A percentile compares a stretch with the other conserved stretches of the same genome.
These are phyloP conservation scores for Prorops nasuta DNA, from an alignment of 1,140 invertebrate genomes.

Conservation along the genomic window DNA sequence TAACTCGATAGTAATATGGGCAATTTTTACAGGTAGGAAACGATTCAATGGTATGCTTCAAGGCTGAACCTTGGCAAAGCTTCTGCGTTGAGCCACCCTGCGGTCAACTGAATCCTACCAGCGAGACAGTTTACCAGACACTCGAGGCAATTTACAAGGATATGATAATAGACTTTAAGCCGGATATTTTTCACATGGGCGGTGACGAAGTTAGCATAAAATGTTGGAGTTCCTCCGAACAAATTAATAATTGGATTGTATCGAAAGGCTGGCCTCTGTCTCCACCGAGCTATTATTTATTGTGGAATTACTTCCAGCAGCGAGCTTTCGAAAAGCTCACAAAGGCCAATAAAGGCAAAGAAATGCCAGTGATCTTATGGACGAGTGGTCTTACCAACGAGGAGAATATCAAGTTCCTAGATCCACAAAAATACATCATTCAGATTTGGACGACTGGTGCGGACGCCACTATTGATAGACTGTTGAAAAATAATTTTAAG, in stretches of 20 bases:
- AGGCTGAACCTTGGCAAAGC: slow-evolving; percentile 71
- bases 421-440: slow-evolving; percentile 75
- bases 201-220: slow-evolving; percentile 77
- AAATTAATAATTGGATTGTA: slow-evolving; percentile 71
- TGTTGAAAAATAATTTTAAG: slow-evolving; percentile 69
- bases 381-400: slow-evolving; percentile 74
- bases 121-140: slow-evolving; percentile 70
- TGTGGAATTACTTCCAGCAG: slow-evolving; percentile 77
- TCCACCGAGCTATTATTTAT: slow-evolving; percentile 65
- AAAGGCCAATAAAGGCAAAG: slow-evolving; percentile 57
- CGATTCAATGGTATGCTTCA: slow-evolving; percentile 56
- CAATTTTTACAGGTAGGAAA: slow-evolving; percentile 51
- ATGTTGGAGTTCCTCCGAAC: slow-evolving; percentile 74
- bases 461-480: slow-evolving; percentile 64
- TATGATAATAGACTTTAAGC: slow-evolving; percentile 66
- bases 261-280: slow-evolving; percentile 60
- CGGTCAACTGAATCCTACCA: slow-evolving; percentile 79
- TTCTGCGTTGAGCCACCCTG: slow-evolving; percentile 86
- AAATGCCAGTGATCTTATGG: slow-evolving; percentile 74
- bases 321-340: slow-evolving; percentile 59
- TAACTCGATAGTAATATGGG: no score
- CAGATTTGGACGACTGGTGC: slow-evolving; percentile 74
- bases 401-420: slow-evolving; percentile 66
- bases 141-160: slow-evolving; percentile 70
- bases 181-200: slow-evolving; percentile 86